Conservation (phyloP, 2,113 vertebrate species). For the Rhinolophus sinicus region DNA sequence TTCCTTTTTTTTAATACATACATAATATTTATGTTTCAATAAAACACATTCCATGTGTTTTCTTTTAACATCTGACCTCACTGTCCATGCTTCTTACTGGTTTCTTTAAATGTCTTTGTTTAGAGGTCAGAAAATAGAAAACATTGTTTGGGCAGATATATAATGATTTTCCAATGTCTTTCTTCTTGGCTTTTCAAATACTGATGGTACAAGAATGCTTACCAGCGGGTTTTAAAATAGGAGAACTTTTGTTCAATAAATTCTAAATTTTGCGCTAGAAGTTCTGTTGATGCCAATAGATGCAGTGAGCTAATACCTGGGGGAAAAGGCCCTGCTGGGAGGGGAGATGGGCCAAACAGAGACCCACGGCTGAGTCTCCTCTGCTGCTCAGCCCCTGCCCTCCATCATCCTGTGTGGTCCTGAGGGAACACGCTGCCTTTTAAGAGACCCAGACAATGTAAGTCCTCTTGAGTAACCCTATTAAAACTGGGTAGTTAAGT, state of each 20-base stretch:
- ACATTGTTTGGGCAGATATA: not conserved
- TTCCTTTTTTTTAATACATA: not conserved
- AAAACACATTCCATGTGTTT: slow-evolving; percentile 16
- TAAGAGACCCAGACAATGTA: not conserved
- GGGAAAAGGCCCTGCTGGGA: not conserved
- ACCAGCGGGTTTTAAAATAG: not conserved
- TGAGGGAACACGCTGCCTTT: not conserved
- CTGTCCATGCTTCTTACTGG: not conserved
- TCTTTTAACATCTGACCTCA: not conserved
- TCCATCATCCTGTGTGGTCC: fast-evolving
- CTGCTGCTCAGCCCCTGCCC: not conserved
- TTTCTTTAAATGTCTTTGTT: not conserved
- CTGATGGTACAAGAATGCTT: not conserved
- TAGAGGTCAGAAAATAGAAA: slow-evolving; percentile 18
- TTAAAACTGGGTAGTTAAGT: not conserved
- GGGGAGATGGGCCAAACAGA: not conserved
- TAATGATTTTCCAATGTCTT: slow-evolving; percentile 33
- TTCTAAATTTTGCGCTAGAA: not conserved
- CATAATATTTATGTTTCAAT: not conserved
- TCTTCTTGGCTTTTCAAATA: slow-evolving; percentile 16
- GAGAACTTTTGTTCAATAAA: not conserved
- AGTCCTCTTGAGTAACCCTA: not conserved
- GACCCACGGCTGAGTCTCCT: not conserved
- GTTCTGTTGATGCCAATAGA: not conserved
- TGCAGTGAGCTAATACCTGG: not conserved